These are phyloP conservation scores for Agrotis puta DNA, from an alignment of 2,888 invertebrate species.

Conservation along the genomic window DNA sequence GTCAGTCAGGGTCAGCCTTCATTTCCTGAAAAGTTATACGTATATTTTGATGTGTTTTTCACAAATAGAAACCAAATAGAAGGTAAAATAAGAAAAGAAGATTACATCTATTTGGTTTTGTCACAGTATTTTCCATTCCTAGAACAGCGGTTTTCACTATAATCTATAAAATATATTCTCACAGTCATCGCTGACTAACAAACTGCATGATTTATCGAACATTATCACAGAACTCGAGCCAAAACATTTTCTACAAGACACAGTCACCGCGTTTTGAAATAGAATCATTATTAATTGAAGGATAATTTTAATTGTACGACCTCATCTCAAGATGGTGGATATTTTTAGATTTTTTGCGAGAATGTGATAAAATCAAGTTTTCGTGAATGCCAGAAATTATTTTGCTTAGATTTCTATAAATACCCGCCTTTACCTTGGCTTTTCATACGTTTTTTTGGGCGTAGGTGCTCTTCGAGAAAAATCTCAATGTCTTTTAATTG, in stretches of 20 bases:
- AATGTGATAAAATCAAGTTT: constrained; percentile 27
- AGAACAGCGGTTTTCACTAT: background rate
- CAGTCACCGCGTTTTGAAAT: constrained; percentile 50
- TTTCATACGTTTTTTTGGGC: background rate
- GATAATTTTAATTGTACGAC: constrained; percentile 38
- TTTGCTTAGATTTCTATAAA: constrained; percentile 3
- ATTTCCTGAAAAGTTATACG: background rate
- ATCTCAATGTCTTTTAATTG: too few relatives aligned
- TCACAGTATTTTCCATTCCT: background rate
- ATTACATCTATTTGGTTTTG: background rate
- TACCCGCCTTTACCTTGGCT: constrained; percentile 4
- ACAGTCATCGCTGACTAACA: constrained; percentile 21
- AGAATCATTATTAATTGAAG: constrained; percentile 53
- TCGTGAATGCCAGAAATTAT: constrained; percentile 1
- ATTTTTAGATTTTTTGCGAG: constrained; percentile 27
- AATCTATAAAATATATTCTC: background rate
- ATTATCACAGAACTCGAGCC: constrained; percentile 32
- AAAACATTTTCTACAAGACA: constrained; percentile 27
- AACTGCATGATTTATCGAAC: constrained; percentile 48
- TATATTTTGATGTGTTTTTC: background rate
- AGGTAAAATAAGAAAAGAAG: too few relatives aligned
- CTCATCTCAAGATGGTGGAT: constrained; percentile 27
- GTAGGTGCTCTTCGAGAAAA: background rate
- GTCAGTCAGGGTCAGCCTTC: background rate
- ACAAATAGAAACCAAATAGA: too few relatives aligned